These are phyloP conservation scores for Urocyon cinereoargenteus DNA, from an alignment of 2,797 vertebrate species.

Conservation along the genomic window DNA sequence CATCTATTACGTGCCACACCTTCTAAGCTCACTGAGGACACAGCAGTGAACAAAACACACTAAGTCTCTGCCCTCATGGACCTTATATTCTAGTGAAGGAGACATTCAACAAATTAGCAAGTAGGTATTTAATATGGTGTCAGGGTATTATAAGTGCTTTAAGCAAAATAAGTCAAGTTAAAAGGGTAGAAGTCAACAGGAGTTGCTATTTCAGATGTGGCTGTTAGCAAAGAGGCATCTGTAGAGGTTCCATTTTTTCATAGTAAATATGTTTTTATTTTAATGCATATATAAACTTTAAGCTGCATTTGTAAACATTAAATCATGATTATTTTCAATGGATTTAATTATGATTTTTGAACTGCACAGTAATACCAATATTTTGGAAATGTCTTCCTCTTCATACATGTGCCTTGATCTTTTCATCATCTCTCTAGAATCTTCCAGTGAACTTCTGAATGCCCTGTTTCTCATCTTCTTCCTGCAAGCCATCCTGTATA, in stretches of 20 bases:
- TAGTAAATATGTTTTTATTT: constrained; percentile 6
- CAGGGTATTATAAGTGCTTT: not conserved
- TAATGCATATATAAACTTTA: not conserved
- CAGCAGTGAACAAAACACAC: not conserved
- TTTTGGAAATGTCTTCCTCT: constrained; percentile 32
- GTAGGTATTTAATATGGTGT: not conserved
- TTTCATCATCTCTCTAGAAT: not conserved
- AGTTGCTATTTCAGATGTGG: not conserved
- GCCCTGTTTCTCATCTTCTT: not conserved
- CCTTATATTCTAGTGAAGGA: not conserved
- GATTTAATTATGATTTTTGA: constrained; percentile 12
- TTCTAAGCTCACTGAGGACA: not conserved
- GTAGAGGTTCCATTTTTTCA: not conserved
- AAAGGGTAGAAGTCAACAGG: not conserved
- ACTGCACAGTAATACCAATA: not conserved
- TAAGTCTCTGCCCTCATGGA: not conserved
- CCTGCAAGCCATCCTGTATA: not conserved
- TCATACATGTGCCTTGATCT: not conserved
- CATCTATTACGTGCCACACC: not conserved
- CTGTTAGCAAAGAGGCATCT: not conserved
- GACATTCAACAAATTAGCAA: not conserved
- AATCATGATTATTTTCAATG: constrained; percentile 3
- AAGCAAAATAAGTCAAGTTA: not conserved
- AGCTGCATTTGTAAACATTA: constrained; percentile 19
- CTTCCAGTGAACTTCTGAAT: not conserved